Conservation (phyloP, 2,113 vertebrate species). For the Colistium nudipinnis region DNA sequence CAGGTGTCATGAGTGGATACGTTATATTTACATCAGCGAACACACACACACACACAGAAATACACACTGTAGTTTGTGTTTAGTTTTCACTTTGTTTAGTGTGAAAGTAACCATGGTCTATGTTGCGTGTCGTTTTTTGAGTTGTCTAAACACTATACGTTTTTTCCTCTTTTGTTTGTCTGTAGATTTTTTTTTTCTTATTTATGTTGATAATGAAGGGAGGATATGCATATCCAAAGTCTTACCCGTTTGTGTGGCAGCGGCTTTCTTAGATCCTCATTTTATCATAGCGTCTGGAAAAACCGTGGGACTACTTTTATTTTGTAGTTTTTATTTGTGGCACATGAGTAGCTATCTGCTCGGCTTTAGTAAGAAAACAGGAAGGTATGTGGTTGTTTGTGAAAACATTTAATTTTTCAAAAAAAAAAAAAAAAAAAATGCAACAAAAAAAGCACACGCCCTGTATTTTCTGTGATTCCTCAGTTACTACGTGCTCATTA, state of each 20-base stretch:
- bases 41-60: background rate
- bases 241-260: slow-evolving; percentile 40
- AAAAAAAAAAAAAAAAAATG: slow-evolving; percentile 8
- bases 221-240: slow-evolving; percentile 59
- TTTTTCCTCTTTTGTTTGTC: background rate
- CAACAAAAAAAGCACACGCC: slow-evolving; percentile 15
- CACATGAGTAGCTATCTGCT: slow-evolving; percentile 2
- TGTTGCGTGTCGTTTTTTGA: slow-evolving; percentile 53
- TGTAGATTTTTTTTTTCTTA: slow-evolving; percentile 52
- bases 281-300: slow-evolving; percentile 2
- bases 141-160: background rate
- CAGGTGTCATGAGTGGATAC: slow-evolving; percentile 4
- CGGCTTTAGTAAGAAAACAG: background rate
- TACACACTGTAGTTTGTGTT: slow-evolving; percentile 24
- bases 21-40: background rate
- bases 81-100: slow-evolving; percentile 54
- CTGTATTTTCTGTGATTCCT: background rate
- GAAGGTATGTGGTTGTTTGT: slow-evolving; percentile 22
- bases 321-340: slow-evolving; percentile 11
- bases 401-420: slow-evolving; percentile 21
- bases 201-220: slow-evolving; percentile 56
- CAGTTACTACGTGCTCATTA: slow-evolving; percentile 5
- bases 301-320: slow-evolving; percentile 9
- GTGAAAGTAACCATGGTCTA: slow-evolving; percentile 47
- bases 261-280: slow-evolving; percentile 28